Percentiles rank a stretch among this genome's conserved stretches.
phyloP scores from a whole-genome alignment of 2,113 vertebrate genomes.

The Archocentrus centrarchus region DNA sequence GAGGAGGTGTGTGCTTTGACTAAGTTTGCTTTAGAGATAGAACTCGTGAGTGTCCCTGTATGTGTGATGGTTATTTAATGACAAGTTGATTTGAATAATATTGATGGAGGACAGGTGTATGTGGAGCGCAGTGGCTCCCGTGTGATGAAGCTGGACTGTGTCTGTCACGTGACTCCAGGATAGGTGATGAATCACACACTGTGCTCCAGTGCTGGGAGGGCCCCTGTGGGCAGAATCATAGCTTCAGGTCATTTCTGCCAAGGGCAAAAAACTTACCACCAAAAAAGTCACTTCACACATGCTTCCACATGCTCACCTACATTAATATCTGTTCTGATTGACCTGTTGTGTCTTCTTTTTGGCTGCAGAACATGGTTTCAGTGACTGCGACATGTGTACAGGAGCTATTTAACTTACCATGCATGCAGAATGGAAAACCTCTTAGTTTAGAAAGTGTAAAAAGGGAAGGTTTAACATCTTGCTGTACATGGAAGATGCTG shows the following conservation, averaged over 20 bases:
- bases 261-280: conserved; percentile 4
- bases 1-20: conserved; percentile 8
- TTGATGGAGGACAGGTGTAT: not conserved
- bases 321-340: conserved; percentile 25
- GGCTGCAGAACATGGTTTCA: not conserved
- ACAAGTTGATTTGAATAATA: conserved; percentile 27
- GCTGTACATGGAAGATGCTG: conserved; percentile 39
- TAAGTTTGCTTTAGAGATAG: conserved; percentile 20
- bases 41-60: not conserved
- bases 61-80: not conserved
- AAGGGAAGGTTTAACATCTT: conserved; percentile 24
- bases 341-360: conserved; percentile 27
- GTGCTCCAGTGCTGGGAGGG: not conserved
- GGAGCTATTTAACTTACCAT: conserved; percentile 11
- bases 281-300: conserved; percentile 1
- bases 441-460: conserved; percentile 34
- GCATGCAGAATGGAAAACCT: not conserved
- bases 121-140: not conserved
- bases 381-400: not conserved
- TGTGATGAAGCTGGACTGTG: not conserved
- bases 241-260: conserved; percentile 32
- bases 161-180: conserved; percentile 11
- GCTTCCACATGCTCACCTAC: not conserved
- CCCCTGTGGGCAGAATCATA: conserved; percentile 42
- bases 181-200: conserved; percentile 10